Conservation (phyloP, 2,113 vertebrate species). For the Patagioenas fasciata region DNA sequence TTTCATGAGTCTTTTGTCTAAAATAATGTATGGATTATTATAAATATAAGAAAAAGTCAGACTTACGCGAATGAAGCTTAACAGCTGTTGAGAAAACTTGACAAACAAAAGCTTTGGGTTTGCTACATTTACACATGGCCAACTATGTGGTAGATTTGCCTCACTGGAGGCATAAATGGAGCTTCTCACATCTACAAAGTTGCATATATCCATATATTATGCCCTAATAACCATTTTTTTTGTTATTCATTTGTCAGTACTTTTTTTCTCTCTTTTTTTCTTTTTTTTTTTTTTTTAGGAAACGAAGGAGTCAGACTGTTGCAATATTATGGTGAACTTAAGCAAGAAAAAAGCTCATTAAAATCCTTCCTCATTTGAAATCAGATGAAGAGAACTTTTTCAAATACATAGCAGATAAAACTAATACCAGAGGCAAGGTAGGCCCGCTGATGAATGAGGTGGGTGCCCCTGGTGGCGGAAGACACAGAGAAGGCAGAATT, state of each 20-base stretch:
- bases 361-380: background rate
- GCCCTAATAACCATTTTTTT: background rate
- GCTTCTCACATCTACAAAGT: background rate
- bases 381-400: background rate
- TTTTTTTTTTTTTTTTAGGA: background rate
- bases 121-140: background rate
- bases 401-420: too few species aligned
- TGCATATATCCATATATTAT: background rate
- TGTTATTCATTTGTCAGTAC: background rate
- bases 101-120: background rate
- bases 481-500: too few species aligned
- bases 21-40: conserved; percentile 16
- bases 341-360: conserved; percentile 7
- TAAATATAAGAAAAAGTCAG: conserved; percentile 19
- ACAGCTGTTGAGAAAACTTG: conserved; percentile 28
- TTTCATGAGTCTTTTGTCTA: background rate
- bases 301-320: background rate
- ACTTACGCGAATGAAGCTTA: background rate
- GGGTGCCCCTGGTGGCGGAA: too few species aligned
- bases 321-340: background rate
- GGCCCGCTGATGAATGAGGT: too few species aligned
- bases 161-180: background rate
- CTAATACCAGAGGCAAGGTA: too few species aligned
- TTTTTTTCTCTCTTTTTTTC: background rate
- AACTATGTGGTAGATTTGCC: background rate